Percentiles rank a stretch among this genome's conserved stretches.
Evolutionary conservation across 2,797 vertebrate species (phyloP).

Genomic region (Cryptoprocta ferox): DNA sequence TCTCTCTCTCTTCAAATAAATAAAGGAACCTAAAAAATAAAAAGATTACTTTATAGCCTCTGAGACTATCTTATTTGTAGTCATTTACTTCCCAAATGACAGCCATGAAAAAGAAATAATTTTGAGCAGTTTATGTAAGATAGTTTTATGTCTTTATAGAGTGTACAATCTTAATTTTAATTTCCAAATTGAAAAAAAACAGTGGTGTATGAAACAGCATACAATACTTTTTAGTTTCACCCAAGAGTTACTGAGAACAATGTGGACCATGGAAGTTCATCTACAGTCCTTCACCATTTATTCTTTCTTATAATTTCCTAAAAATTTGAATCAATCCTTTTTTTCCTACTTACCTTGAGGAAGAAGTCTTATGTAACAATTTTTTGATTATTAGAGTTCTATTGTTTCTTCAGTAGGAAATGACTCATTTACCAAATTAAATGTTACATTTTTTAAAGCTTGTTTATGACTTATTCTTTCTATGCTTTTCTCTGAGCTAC

Average conservation of each 20-base stretch:
- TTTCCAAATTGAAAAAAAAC: neutral
- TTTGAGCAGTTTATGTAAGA: neutral
- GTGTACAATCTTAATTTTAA: neutral
- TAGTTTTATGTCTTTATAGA: neutral
- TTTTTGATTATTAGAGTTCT: neutral
- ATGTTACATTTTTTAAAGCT: neutral
- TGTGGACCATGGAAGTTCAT: neutral
- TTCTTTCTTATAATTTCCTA: neutral
- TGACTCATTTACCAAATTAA: slow-evolving; percentile 10
- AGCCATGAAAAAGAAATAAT: neutral
- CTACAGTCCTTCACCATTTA: neutral
- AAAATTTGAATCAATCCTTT: neutral
- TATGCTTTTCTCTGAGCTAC: neutral
- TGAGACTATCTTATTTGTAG: neutral
- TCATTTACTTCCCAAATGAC: neutral
- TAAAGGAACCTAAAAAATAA: no score
- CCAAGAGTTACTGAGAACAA: neutral
- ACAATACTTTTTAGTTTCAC: neutral
- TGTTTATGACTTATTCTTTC: neutral
- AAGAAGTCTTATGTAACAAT: neutral
- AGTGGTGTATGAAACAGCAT: neutral
- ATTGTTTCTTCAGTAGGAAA: neutral
- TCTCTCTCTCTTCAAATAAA: no score
- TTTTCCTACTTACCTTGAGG: neutral
- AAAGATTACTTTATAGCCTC: neutral